Conservation (phyloP, 92 coral and sea anemone genomes). For the Anthopleura xanthogrammica region DNA sequence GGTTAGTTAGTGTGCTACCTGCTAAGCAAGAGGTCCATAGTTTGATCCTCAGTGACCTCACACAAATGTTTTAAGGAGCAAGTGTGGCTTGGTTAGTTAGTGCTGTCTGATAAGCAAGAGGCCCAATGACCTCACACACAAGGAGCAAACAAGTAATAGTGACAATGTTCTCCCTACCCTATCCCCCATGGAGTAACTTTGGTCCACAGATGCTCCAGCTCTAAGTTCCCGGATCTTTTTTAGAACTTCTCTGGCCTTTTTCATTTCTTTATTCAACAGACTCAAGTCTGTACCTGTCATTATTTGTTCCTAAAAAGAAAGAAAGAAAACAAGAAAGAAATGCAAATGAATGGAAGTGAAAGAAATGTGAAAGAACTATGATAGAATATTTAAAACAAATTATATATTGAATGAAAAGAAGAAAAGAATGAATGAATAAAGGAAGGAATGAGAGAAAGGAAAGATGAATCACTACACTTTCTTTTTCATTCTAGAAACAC, state of each 20-base stretch:
- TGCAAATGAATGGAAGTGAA: not conserved
- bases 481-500: not conserved
- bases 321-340: not conserved
- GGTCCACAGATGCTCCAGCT: slow-evolving; percentile 63
- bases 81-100: no score
- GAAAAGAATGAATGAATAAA: not conserved
- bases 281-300: slow-evolving; percentile 90
- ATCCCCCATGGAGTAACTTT: slow-evolving; percentile 55
- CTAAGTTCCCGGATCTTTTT: slow-evolving; percentile 71
- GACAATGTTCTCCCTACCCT: slow-evolving; percentile 35
- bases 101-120: no score
- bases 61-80: no score
- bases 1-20: no score
- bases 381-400: no score
- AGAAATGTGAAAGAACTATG: not conserved
- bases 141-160: not conserved
- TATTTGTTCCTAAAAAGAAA: slow-evolving; percentile 80
- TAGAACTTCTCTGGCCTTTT: slow-evolving; percentile 75
- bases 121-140: not conserved
- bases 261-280: slow-evolving; percentile 74
- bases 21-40: no score
- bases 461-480: not conserved
- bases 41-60: no score
- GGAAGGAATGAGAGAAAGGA: not conserved
- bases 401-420: not conserved